Conservation (phyloP, 2,888 invertebrate species). For the Meghimatium bilineatum region DNA sequence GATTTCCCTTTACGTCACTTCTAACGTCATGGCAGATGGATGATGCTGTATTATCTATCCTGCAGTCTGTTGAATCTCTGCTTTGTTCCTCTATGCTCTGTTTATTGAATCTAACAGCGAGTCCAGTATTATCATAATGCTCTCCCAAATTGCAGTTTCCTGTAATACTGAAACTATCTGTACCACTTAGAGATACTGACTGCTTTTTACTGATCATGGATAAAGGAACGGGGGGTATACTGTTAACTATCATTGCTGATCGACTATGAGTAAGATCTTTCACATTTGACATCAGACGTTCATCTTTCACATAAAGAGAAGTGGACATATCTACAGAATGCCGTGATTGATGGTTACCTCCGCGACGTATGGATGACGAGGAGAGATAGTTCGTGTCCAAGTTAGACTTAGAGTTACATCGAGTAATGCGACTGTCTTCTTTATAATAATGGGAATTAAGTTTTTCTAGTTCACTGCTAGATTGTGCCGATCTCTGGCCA, state of each 20-base stretch:
- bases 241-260: not conserved
- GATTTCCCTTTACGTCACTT: not conserved
- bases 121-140: not conserved
- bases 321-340: slow-evolving; percentile 7
- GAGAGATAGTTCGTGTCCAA: slow-evolving; percentile 19
- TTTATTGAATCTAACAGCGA: not conserved
- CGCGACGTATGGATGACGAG: slow-evolving; percentile 12
- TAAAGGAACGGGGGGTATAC: not conserved
- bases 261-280: not conserved
- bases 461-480: not conserved
- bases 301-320: not conserved
- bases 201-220: slow-evolving; percentile 3
- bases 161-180: not conserved
- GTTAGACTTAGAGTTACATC: not conserved
- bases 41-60: not conserved
- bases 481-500: not conserved
- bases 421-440: not conserved
- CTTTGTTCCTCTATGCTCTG: not conserved
- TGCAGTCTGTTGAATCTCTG: not conserved
- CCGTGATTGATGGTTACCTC: slow-evolving; percentile 2
- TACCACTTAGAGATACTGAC: slow-evolving; percentile 3
- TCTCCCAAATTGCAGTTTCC: slow-evolving; percentile 31
- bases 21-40: not conserved
- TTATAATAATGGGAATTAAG: not conserved
- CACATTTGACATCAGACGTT: not conserved